Percentiles rank a stretch among this genome's conserved stretches.
phyloP scores from a whole-genome alignment of 2,113 vertebrate species.

The Helogale parvula region DNA sequence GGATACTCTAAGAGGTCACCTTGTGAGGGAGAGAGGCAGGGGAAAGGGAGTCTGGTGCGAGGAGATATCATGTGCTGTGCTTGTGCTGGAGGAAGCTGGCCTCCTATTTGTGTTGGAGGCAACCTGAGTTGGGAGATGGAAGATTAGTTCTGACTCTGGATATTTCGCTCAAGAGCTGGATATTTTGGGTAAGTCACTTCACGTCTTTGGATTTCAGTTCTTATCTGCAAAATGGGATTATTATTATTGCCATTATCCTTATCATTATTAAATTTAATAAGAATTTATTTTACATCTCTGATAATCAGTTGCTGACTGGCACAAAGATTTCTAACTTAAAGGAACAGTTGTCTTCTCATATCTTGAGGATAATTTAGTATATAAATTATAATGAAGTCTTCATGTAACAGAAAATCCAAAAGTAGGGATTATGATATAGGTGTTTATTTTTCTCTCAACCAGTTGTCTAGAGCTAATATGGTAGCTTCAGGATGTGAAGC shows the following conservation, averaged over 20 bases:
- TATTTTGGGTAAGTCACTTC: not conserved
- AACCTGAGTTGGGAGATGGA: not conserved
- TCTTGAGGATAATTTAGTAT: not conserved
- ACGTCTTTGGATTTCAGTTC: conserved; percentile 16
- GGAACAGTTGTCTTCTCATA: not conserved
- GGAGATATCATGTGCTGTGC: not conserved
- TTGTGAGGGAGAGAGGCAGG: not conserved
- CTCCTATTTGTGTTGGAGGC: not conserved
- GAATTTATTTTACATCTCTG: not conserved
- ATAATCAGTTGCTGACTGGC: not conserved
- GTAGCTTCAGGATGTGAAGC: not conserved
- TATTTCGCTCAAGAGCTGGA: not conserved
- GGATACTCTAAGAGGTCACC: not conserved
- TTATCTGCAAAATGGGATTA: not conserved
- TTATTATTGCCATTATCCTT: not conserved
- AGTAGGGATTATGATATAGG: not conserved
- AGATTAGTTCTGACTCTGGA: not conserved
- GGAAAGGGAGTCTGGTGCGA: not conserved
- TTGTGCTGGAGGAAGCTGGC: not conserved
- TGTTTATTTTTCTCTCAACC: not conserved
- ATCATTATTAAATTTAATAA: not conserved
- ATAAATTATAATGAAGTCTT: not conserved
- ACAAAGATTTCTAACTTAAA: conserved; percentile 17
- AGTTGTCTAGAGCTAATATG: not conserved
- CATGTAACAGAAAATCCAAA: not conserved